Evolutionary conservation across 2,888 invertebrate species (phyloP), one percentile per base, ranked within the genome.

Genomic region (Leptogaster cylindrica): DNA sequence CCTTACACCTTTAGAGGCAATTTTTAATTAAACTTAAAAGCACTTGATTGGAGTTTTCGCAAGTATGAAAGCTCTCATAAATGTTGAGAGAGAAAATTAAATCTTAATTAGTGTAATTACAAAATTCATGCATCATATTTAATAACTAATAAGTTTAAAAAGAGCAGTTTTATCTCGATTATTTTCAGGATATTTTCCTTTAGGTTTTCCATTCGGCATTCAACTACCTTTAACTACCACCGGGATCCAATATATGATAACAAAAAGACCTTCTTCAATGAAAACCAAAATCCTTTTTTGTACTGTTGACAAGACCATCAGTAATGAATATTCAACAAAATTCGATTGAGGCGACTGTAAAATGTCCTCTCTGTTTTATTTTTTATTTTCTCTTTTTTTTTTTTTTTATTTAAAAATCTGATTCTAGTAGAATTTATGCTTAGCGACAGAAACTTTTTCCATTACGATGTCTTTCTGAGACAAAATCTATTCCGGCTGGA

Each of bases 381-480:
- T n/a, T n/a, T n/a, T n/a, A n/a, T n/a, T n/a, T 41, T 41, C 14
- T 14, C 41, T 3, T 14, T n/a, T 2, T 2, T 41, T 14, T 41
- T 2, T 23, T 23, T 23, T 25, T 48, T 48, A 25, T 25, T 25
- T 25, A n/a, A n/a, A n/a, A 25, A 25, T 12, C 23, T 61, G 44
- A 28, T 27, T 28, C 44, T 55, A 20, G 23, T 23, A 61, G 44
- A 44, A 61, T 61, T 61, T 61, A 44, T 61, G 27, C 61, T 28
- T 44, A 61, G 61, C 61, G 61, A 61, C 61, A 44, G 44, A 61
- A 61, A 61, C 61, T 61, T 61, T 61, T 61, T 61, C 61, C 61
- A 61, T 61, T 61, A 44, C 27, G 36, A 61, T 28, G 61, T 61
- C 61, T 44, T 36, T n/a, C 55, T 61, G 61, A 61, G 61, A 61